Evolutionary conservation across 1,140 invertebrate species (phyloP).

Genomic region (Solenopsis fugax): DNA sequence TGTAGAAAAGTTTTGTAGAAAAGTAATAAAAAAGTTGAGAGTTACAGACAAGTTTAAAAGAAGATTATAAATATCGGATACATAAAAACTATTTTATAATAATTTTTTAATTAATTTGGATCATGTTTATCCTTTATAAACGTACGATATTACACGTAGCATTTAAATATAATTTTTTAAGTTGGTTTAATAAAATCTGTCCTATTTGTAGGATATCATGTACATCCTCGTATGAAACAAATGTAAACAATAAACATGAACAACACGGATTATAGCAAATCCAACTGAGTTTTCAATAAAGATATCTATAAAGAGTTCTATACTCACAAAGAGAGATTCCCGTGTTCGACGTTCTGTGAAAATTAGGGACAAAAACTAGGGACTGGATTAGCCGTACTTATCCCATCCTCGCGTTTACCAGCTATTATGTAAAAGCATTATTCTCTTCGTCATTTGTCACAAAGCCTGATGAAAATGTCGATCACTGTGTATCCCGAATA

Average conservation of each 20-base stretch:
- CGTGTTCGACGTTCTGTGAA: constrained; percentile 71
- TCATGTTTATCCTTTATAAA: not conserved
- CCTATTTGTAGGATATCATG: not conserved
- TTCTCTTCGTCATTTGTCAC: constrained; percentile 77
- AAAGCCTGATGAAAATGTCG: constrained; percentile 56
- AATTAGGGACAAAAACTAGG: constrained; percentile 66
- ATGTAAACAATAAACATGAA: not conserved
- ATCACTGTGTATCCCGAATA: constrained; percentile 55
- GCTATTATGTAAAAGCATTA: constrained; percentile 79
- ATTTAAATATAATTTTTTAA: constrained; percentile 1
- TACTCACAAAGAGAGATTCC: constrained; percentile 63
- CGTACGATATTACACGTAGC: not conserved
- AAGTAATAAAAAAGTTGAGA: no score
- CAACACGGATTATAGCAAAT: not conserved
- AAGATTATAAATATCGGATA: constrained; percentile 1
- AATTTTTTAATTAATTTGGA: not conserved
- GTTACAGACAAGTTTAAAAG: not conserved
- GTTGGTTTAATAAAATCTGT: not conserved
- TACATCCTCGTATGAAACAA: not conserved
- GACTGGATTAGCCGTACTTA: constrained; percentile 68
- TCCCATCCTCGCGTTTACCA: constrained; percentile 66
- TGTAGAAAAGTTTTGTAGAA: not conserved
- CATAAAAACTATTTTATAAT: not conserved
- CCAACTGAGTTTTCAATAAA: not conserved
- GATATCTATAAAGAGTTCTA: not conserved